Evolutionary conservation across 2,797 vertebrate species (phyloP).

Genomic region (Phataginus tetradactyla): DNA sequence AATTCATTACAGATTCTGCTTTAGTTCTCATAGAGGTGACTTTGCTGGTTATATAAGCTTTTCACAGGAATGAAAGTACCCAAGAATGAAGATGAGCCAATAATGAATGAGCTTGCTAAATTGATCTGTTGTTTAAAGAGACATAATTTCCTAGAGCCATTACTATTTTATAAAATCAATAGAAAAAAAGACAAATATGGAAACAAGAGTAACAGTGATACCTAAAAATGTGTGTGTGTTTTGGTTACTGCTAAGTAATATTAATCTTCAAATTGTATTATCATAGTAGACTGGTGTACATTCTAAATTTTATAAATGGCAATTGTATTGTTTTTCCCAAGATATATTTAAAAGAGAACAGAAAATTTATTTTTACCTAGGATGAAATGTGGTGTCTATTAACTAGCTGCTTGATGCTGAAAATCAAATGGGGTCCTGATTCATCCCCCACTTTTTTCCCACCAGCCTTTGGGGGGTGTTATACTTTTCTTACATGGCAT

Average conservation of each 20-base stretch:
- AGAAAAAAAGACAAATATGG: background rate
- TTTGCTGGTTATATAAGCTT: slow-evolving; percentile 29
- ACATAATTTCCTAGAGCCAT: background rate
- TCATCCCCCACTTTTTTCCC: background rate
- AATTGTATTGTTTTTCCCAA: background rate
- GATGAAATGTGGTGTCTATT: background rate
- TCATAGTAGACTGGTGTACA: background rate
- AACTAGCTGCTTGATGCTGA: background rate
- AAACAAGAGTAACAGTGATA: background rate
- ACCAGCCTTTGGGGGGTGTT: background rate
- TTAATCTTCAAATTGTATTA: background rate
- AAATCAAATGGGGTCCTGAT: background rate
- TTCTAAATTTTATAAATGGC: background rate
- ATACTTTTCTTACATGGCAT: background rate
- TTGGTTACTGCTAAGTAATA: background rate
- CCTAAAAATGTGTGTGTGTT: background rate
- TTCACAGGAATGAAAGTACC: background rate
- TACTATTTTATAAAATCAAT: background rate
- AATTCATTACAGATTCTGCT: background rate
- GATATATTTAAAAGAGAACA: background rate
- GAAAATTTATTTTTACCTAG: background rate
- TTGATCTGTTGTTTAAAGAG: background rate
- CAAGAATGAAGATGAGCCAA: slow-evolving; percentile 2
- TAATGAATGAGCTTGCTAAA: slow-evolving; percentile 30
- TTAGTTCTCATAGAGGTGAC: background rate